Evolutionary conservation across 1,140 invertebrate species (phyloP).

Genomic region (Caerostris darwini): DNA sequence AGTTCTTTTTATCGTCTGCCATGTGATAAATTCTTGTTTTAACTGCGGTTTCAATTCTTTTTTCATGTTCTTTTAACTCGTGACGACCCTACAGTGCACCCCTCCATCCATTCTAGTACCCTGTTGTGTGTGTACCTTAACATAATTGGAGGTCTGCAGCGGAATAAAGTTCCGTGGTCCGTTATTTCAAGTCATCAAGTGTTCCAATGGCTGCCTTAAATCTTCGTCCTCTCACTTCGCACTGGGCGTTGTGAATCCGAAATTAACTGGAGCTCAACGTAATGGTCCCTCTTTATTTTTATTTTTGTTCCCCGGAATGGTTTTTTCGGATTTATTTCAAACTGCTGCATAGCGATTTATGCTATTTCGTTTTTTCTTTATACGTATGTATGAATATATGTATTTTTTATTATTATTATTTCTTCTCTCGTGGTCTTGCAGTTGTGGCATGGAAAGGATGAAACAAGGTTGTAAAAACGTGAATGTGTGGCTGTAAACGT

Average conservation of each 20-base stretch:
- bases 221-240: not conserved
- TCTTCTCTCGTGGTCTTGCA: not conserved
- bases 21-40: constrained; percentile 29
- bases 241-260: constrained; percentile 57
- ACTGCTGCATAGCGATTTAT: not conserved
- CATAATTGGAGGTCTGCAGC: constrained; percentile 63
- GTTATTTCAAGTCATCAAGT: constrained; percentile 74
- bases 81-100: not conserved
- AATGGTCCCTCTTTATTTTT: not conserved
- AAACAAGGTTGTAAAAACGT: constrained; percentile 30
- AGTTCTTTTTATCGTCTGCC: constrained; percentile 35
- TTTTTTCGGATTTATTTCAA: constrained; percentile 32
- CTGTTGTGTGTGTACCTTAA: constrained; percentile 38
- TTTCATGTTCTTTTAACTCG: constrained; percentile 31
- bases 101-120: not conserved
- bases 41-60: constrained; percentile 34
- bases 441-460: not conserved
- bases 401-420: not conserved
- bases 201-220: constrained; percentile 60
- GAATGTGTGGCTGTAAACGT: constrained; percentile 1
- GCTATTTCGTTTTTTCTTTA: not conserved
- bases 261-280: constrained; percentile 47
- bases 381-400: not conserved
- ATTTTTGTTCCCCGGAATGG: not conserved
- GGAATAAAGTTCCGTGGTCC: not conserved